phyloP scores from a whole-genome alignment of 2,797 vertebrate species.

The Serranus cabrilla region DNA sequence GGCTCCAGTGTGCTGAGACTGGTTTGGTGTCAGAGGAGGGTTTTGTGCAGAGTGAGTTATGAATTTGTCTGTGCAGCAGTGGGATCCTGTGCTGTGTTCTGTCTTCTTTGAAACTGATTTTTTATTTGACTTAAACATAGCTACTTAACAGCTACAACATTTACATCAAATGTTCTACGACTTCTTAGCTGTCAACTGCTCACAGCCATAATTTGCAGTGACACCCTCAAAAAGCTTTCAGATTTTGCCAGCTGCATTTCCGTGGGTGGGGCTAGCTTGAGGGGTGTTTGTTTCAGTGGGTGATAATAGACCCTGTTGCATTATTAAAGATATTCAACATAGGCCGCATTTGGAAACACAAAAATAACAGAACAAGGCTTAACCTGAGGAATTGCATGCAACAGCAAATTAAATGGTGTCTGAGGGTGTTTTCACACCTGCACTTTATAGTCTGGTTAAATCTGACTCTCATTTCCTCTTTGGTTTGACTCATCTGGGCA shows the following conservation, averaged over 20 bases:
- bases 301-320: slow-evolving; percentile 69
- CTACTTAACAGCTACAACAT: slow-evolving; percentile 25
- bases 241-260: slow-evolving; percentile 53
- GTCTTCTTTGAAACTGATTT: slow-evolving; percentile 9
- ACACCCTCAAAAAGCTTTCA: slow-evolving; percentile 63
- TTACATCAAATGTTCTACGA: slow-evolving; percentile 36
- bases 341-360: slow-evolving; percentile 40
- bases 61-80: not conserved
- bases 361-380: slow-evolving; percentile 47
- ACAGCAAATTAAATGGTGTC: slow-evolving; percentile 25
- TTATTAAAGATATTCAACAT: slow-evolving; percentile 66
- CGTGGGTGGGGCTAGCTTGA: slow-evolving; percentile 64
- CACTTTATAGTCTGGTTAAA: too few species aligned
- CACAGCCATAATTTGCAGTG: slow-evolving; percentile 45
- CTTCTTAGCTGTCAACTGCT: slow-evolving; percentile 38
- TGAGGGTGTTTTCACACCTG: not conserved
- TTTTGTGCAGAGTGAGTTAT: not conserved
- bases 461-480: too few species aligned
- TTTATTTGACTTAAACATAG: slow-evolving; percentile 28
- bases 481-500: too few species aligned
- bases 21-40: slow-evolving; percentile 5
- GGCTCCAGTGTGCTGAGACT: slow-evolving; percentile 1
- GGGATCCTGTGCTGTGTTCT: not conserved
- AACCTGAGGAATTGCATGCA: slow-evolving; percentile 34
- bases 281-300: slow-evolving; percentile 70